These are phyloP conservation scores for Turdus rufiventris DNA, from an alignment of 2,113 vertebrate genomes.

Conservation along the genomic window DNA sequence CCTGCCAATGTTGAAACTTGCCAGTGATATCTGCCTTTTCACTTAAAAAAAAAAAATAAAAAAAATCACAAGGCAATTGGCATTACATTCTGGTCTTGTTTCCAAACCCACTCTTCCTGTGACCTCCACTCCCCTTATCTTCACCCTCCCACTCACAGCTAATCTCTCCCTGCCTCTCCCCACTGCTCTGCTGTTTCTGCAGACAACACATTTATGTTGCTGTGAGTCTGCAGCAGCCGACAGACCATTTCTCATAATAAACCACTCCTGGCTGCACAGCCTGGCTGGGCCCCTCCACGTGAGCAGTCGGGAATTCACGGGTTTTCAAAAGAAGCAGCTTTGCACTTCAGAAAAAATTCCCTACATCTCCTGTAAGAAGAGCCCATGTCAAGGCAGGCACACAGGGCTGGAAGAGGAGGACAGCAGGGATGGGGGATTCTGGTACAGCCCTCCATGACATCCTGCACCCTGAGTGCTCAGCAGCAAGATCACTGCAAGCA, in stretches of 20 bases:
- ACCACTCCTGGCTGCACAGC: not conserved
- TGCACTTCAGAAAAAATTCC: not conserved
- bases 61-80: not conserved
- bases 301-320: fast-evolving
- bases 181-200: not conserved
- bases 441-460: fast-evolving
- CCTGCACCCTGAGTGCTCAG: fast-evolving
- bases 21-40: not conserved
- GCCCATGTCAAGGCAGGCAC: not conserved
- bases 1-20: not conserved
- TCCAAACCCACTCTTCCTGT: slow-evolving; percentile 4
- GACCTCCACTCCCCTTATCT: not conserved
- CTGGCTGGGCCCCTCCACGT: fast-evolving
- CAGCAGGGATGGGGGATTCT: fast-evolving
- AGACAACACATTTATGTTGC: not conserved
- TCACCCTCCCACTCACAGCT: slow-evolving; percentile 6
- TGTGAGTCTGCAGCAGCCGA: not conserved
- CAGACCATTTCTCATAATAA: slow-evolving; percentile 50
- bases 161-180: not conserved
- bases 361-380: not conserved
- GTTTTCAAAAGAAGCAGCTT: not conserved
- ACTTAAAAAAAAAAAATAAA: not conserved
- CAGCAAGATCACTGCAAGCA: fast-evolving
- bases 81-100: slow-evolving; percentile 13
- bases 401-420: not conserved